Evolutionary conservation across 1,140 invertebrate genomes (phyloP).

Genomic region (Streblospio benedicti): DNA sequence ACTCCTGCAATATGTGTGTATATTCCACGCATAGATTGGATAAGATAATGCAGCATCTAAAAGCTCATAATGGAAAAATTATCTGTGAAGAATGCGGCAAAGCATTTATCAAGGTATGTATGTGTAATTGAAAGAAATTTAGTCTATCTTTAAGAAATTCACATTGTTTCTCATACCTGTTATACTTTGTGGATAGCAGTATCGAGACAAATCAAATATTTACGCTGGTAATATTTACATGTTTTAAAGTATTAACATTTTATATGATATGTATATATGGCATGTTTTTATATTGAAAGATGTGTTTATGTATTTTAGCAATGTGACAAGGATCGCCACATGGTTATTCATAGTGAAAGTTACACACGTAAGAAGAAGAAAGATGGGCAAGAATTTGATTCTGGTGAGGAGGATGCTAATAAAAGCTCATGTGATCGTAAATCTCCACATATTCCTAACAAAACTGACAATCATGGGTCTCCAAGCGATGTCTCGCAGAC

Average conservation of each 20-base stretch:
- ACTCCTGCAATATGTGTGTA: neutral
- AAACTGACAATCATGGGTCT: too few relatives aligned
- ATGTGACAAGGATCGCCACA: too few relatives aligned
- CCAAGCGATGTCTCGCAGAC: too few relatives aligned
- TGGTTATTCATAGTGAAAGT: too few relatives aligned
- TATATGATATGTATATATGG: neutral
- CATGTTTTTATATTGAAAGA: neutral
- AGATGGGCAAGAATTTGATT: too few relatives aligned
- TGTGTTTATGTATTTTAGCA: too few relatives aligned
- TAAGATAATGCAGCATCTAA: neutral
- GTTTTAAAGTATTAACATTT: neutral
- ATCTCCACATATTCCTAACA: too few relatives aligned
- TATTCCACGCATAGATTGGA: neutral
- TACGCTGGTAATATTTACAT: neutral
- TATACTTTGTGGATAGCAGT: neutral
- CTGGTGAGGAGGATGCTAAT: too few relatives aligned
- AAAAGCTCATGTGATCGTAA: too few relatives aligned
- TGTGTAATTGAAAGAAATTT: too few relatives aligned
- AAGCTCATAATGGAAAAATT: neutral
- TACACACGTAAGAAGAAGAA: too few relatives aligned
- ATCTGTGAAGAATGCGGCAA: slow-evolving; percentile 5
- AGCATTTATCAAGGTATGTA: slow-evolving; percentile 1
- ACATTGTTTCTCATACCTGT: neutral
- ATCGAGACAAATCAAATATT: neutral
- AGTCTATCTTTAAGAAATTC: neutral